Conservation (phyloP, 2,797 vertebrate genomes). For the Taeniopygia guttata region DNA sequence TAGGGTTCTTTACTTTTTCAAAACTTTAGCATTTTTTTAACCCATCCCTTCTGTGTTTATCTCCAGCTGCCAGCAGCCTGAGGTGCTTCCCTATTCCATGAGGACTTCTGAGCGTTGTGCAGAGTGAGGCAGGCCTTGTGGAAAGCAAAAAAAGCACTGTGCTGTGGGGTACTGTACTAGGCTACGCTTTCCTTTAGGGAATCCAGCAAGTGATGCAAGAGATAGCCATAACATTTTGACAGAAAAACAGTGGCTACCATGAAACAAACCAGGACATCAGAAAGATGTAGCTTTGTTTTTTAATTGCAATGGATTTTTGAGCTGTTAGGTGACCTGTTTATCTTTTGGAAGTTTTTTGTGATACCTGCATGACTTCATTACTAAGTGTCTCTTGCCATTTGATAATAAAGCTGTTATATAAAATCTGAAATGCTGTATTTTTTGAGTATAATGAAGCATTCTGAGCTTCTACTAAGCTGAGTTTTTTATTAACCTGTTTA, state of each 20-base stretch:
- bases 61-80: background rate
- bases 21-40: background rate
- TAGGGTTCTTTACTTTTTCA: background rate
- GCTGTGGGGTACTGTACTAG: background rate
- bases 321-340: background rate
- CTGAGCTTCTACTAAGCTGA: background rate
- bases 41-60: background rate
- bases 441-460: background rate
- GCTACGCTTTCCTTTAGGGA: background rate
- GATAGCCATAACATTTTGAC: background rate
- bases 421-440: background rate
- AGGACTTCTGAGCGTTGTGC: background rate
- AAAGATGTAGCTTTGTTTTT: background rate
- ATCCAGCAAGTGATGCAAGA: background rate
- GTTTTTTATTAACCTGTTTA: background rate
- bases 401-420: conserved; percentile 54
- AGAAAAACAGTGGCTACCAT: background rate
- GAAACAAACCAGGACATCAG: background rate
- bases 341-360: conserved; percentile 6
- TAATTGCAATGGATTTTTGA: background rate
- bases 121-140: background rate
- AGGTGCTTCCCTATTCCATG: background rate
- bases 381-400: conserved; percentile 43
- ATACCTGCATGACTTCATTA: conserved; percentile 29
- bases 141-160: background rate